Evolutionary conservation across 2,888 invertebrate species (phyloP).

Genomic region (Polymixis lichenea): DNA sequence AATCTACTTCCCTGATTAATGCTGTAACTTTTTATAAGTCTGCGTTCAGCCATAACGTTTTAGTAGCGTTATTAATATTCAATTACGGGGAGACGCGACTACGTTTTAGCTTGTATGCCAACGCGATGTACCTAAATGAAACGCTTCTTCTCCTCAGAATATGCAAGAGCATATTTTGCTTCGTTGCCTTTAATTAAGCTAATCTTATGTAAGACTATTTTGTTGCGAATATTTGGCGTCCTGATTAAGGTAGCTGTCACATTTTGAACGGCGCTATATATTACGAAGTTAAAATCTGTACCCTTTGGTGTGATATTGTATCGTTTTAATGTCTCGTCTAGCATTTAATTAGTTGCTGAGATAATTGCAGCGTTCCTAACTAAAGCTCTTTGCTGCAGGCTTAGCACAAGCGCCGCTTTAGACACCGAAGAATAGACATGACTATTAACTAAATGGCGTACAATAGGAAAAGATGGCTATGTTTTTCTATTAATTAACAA

Average conservation of each 20-base stretch:
- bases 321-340: conserved; percentile 15
- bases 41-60: conserved; percentile 44
- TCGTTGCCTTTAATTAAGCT: conserved; percentile 56
- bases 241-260: conserved; percentile 45
- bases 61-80: conserved; percentile 60
- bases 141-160: conserved; percentile 34
- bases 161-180: conserved; percentile 51
- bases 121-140: conserved; percentile 44
- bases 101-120: conserved; percentile 36
- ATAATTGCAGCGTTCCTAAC: conserved; percentile 33
- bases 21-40: conserved; percentile 50
- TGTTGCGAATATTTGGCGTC: conserved; percentile 37
- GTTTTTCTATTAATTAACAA: too few relatives aligned
- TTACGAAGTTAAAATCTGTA: conserved; percentile 13
- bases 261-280: conserved; percentile 28
- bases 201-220: conserved; percentile 42
- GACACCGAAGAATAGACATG: too few relatives aligned
- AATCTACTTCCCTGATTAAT: conserved; percentile 47
- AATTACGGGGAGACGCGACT: conserved; percentile 38
- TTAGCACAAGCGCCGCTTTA: too few relatives aligned
- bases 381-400: conserved; percentile 12
- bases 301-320: conserved; percentile 33
- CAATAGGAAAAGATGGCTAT: too few relatives aligned
- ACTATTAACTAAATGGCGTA: too few relatives aligned
- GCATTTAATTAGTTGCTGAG: conserved; percentile 32